Evolutionary conservation across 2,113 vertebrate genomes (phyloP).

Genomic region (Trinectes maculatus): DNA sequence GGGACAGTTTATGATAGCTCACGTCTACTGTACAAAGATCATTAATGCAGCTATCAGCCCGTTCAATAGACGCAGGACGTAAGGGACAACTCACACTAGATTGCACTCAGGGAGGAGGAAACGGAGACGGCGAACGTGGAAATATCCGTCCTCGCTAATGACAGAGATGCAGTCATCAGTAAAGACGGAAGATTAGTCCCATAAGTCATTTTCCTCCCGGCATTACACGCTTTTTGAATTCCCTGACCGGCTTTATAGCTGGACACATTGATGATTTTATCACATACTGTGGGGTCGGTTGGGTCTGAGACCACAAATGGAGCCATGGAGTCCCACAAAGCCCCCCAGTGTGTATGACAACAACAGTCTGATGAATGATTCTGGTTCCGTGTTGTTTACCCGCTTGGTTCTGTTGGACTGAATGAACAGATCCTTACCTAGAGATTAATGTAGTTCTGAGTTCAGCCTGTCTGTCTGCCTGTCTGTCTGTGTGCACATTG

Average conservation of each 20-base stretch:
- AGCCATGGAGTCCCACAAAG: neutral
- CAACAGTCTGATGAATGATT: conserved; percentile 43
- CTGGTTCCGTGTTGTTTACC: conserved; percentile 44
- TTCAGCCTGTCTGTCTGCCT: conserved; percentile 29
- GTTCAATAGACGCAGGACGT: conserved; percentile 37
- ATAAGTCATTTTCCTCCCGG: conserved; percentile 59
- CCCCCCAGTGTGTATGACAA: neutral
- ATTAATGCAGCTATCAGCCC: conserved; percentile 55
- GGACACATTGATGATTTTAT: conserved; percentile 59
- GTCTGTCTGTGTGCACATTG: conserved; percentile 50
- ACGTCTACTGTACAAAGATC: conserved; percentile 50
- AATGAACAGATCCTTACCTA: conserved; percentile 44
- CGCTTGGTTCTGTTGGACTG: conserved; percentile 28
- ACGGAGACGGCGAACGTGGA: conserved; percentile 39
- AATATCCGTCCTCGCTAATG: conserved; percentile 56
- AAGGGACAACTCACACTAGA: conserved; percentile 14
- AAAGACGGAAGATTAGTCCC: conserved; percentile 52
- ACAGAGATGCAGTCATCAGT: conserved; percentile 68
- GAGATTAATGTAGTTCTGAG: conserved; percentile 52
- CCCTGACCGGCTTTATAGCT: conserved; percentile 52
- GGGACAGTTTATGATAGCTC: conserved; percentile 60
- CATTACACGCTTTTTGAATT: conserved; percentile 65
- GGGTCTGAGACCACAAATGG: neutral
- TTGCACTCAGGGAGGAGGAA: conserved; percentile 28
- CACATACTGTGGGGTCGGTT: conserved; percentile 2